A percentile compares a stretch with the other conserved stretches of the same genome.
These are phyloP conservation scores for Leptinotarsa rubiginosa DNA, from an alignment of 2,888 invertebrate genomes.

Conservation along the genomic window DNA sequence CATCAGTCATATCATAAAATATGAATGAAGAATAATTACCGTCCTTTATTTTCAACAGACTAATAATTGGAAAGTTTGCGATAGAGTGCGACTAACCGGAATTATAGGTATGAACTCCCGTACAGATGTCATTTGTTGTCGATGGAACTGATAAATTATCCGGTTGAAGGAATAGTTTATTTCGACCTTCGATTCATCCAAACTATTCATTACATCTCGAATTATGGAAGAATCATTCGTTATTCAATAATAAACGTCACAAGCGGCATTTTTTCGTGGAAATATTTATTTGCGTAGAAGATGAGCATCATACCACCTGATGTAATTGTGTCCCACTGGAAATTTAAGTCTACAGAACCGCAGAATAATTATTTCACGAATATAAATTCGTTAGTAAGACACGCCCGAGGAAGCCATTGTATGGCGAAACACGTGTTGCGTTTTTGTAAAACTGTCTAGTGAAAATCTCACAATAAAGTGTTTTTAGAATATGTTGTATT, in stretches of 20 bases:
- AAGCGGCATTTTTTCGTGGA: neutral
- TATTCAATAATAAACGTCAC: neutral
- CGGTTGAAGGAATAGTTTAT: neutral
- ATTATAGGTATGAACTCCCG: neutral
- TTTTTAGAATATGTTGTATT: too few relatives aligned
- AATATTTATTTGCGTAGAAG: neutral
- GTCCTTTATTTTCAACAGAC: slow-evolving; percentile 3
- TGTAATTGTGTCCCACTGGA: neutral
- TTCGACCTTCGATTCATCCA: neutral
- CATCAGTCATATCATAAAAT: slow-evolving; percentile 6
- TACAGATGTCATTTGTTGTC: neutral
- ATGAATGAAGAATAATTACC: slow-evolving; percentile 15
- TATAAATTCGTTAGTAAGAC: too few relatives aligned
- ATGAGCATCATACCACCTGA: neutral
- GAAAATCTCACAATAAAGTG: too few relatives aligned
- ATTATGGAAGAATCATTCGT: neutral
- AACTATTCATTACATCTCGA: neutral
- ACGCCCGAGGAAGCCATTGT: too few relatives aligned
- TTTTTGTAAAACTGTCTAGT: too few relatives aligned
- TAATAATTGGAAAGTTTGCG: neutral
- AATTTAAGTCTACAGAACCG: too few relatives aligned
- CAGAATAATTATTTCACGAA: too few relatives aligned
- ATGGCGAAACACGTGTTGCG: too few relatives aligned
- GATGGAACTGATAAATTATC: neutral
- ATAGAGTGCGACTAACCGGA: neutral